A percentile compares a stretch with the other conserved stretches of the same genome.
phyloP scores from a whole-genome alignment of 2,797 vertebrate genomes.

The Enteromius paludinosus region DNA sequence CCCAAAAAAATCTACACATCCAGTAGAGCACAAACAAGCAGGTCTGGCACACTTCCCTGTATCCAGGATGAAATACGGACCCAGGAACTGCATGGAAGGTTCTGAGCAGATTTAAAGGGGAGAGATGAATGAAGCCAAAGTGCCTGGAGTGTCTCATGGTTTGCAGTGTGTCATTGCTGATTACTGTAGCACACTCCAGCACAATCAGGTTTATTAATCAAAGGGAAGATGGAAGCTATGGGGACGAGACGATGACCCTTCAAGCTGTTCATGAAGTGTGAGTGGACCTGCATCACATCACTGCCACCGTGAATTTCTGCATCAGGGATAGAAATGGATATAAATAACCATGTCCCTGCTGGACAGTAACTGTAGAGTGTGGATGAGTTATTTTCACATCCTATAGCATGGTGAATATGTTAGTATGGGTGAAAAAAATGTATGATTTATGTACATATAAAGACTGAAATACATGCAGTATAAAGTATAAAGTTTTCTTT shows the following conservation, averaged over 20 bases:
- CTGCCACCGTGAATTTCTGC: neutral
- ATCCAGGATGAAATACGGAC: slow-evolving; percentile 10
- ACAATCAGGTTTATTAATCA: slow-evolving; percentile 45
- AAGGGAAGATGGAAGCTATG: slow-evolving; percentile 21
- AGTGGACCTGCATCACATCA: slow-evolving; percentile 28
- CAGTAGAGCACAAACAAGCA: slow-evolving; percentile 5
- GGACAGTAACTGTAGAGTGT: slow-evolving; percentile 1
- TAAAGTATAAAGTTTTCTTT: neutral
- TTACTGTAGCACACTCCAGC: slow-evolving; percentile 36
- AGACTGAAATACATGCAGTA: neutral
- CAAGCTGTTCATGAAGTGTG: slow-evolving; percentile 27
- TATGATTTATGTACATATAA: neutral
- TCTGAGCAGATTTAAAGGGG: neutral
- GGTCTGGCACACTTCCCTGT: slow-evolving; percentile 11
- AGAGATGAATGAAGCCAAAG: slow-evolving; percentile 23
- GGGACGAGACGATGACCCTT: slow-evolving; percentile 37
- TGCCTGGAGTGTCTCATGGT: slow-evolving; percentile 19
- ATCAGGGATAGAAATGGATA: slow-evolving; percentile 16
- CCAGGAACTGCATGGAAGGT: slow-evolving; percentile 1
- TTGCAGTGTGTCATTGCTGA: slow-evolving; percentile 34
- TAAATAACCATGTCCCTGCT: slow-evolving; percentile 33
- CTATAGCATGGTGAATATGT: neutral
- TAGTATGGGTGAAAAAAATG: neutral
- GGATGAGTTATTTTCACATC: slow-evolving; percentile 26
- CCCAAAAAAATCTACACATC: neutral